A percentile compares a stretch with the other conserved stretches of the same genome.
Evolutionary conservation across 1,140 invertebrate species (phyloP).

Genomic region (Zaprionus gabonicus): DNA sequence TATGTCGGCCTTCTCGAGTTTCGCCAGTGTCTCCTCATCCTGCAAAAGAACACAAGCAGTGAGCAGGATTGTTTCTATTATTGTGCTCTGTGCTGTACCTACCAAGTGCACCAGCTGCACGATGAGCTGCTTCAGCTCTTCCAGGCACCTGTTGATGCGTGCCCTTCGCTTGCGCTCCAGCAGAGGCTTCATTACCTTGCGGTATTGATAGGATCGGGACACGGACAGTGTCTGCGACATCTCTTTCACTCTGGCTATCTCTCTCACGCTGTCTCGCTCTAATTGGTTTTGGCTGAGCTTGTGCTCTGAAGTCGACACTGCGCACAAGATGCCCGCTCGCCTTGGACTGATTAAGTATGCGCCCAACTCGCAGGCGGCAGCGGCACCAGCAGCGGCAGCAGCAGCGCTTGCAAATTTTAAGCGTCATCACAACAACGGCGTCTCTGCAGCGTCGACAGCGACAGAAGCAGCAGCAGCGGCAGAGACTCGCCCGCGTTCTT

Average conservation of each 20-base stretch:
- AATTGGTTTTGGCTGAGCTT: background rate
- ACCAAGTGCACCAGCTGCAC: constrained; percentile 85
- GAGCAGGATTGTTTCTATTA: background rate
- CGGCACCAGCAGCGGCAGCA: background rate
- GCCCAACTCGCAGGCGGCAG: background rate
- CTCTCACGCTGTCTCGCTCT: background rate
- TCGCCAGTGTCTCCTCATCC: constrained; percentile 90
- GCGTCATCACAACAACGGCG: constrained; percentile 5
- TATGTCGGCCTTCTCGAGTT: constrained; percentile 95
- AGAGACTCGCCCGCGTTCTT: constrained; percentile 13
- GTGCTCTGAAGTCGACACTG: background rate
- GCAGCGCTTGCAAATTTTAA: background rate
- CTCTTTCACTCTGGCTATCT: background rate
- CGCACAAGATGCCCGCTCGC: constrained; percentile 5
- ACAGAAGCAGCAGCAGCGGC: constrained; percentile 4
- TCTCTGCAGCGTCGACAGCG: constrained; percentile 4
- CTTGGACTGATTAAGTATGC: constrained; percentile 8
- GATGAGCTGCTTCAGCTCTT: constrained; percentile 94
- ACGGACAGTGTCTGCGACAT: constrained; percentile 1
- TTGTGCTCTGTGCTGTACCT: constrained; percentile 1
- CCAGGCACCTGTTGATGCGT: constrained; percentile 94
- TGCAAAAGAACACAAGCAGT: constrained; percentile 31
- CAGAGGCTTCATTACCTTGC: constrained; percentile 91
- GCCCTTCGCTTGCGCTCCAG: constrained; percentile 94
- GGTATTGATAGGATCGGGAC: constrained; percentile 87